Conservation (phyloP, 2,797 vertebrate species). For the Schizopygopsis pylzovi region DNA sequence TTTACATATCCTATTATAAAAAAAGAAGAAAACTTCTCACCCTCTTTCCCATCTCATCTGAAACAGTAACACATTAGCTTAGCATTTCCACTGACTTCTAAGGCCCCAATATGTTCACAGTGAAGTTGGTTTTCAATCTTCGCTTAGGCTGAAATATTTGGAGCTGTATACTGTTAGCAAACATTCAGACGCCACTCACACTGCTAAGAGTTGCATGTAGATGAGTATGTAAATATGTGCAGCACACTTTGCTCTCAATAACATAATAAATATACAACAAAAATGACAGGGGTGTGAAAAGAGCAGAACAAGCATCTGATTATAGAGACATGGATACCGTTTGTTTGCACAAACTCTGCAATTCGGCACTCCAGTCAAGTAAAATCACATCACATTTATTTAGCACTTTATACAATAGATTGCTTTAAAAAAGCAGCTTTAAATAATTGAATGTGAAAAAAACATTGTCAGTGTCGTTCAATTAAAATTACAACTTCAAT, state of each 20-base stretch:
- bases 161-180: not conserved
- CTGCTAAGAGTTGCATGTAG: not conserved
- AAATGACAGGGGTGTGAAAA: not conserved
- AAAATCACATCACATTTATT: not conserved
- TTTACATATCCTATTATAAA: conserved; percentile 67
- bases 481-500: too few species aligned
- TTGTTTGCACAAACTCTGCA: not conserved
- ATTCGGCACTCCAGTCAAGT: not conserved
- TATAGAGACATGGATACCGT: not conserved
- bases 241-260: not conserved
- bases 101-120: not conserved
- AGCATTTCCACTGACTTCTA: not conserved
- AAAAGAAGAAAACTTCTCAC: conserved; percentile 51
- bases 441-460: not conserved
- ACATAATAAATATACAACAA: not conserved
- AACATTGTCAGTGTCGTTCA: too few species aligned
- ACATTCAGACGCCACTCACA: not conserved
- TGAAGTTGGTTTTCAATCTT: not conserved
- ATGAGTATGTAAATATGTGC: not conserved
- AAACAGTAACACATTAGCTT: conserved; percentile 3
- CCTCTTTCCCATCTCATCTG: not conserved
- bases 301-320: conserved; percentile 7
- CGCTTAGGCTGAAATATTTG: not conserved
- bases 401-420: not conserved
- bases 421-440: not conserved